Base-by-base conservation (phyloP, 2,797 vertebrate genomes). In the Dallia pectoralis region DNA sequence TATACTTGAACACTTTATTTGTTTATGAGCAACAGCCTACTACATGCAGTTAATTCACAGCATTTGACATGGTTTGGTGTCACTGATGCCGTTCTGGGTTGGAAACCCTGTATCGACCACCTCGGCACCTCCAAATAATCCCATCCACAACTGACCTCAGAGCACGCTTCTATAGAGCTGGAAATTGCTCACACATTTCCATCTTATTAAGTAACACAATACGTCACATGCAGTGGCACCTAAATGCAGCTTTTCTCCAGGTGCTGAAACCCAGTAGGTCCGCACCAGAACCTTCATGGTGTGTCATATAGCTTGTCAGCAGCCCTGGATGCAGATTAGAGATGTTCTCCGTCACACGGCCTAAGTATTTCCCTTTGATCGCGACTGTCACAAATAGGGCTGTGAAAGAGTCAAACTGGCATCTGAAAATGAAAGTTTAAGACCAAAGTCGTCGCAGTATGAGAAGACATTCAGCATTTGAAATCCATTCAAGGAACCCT, bases 151-250 rank as follows among this genome's bases (percentile, higher is more conserved):
- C 74, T 40, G 62, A 77, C 82, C 67, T 66, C 79, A 69, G 79
- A 69, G 80, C 82, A 67, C 81, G 69, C 72, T 86, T 84, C 44
- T 69, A 49, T 77, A 27, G 80, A 29, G 27, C 48, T 77, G 75
- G 85, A 86, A 91, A 91, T 87, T 85, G 82, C 74, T 85, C 82
- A 84, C 86, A 85, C 75, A 81, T 88, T 90, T 91, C 85, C 84
- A 84, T 81, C 85, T 86, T 84, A 86, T 88, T 90, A 88, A 77
- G 88, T 87, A 87, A 91, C 85, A 90, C 87, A 92, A 87, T 84
- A 85, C 82, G 84, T 88, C 90, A 89, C 91, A 86, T 88, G 84
- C 86, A 80, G 16, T 75, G 83, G 84, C 85, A 85, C 69, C 84
- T 75, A 1, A 59, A 79, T 83, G 82, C 80, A 30, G 22, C 12